Conservation (phyloP, 2,113 vertebrate genomes). For the Phalacrocorax carbo region DNA sequence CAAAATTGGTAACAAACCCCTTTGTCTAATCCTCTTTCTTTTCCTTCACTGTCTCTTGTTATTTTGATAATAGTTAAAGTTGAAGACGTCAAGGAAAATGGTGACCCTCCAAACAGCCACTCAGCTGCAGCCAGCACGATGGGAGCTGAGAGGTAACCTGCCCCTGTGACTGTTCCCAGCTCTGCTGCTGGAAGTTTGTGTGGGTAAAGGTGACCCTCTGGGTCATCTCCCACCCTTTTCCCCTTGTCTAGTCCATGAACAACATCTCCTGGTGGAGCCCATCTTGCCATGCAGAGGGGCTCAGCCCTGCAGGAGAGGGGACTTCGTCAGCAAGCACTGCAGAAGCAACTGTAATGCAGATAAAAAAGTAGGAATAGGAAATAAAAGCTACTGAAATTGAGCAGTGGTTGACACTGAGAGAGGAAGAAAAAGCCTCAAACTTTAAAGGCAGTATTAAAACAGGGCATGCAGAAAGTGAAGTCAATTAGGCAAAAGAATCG, state of each 20-base stretch:
- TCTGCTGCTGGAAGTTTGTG: background rate
- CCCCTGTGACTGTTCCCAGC: background rate
- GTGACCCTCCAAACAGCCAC: background rate
- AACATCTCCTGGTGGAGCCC: background rate
- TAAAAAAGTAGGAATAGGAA: background rate
- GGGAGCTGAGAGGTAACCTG: background rate
- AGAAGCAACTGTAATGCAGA: background rate
- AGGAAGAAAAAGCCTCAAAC: constrained; percentile 35
- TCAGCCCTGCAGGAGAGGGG: background rate
- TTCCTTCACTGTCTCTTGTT: background rate
- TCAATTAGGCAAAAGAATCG: constrained; percentile 66
- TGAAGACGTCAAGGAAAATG: background rate
- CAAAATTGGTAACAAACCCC: background rate
- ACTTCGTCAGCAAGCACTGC: rapidly evolving
- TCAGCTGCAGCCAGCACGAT: background rate
- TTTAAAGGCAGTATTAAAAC: constrained; percentile 54
- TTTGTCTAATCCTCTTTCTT: background rate
- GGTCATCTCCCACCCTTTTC: background rate
- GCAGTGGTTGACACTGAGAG: background rate
- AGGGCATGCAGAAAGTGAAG: constrained; percentile 48
- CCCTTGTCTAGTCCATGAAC: background rate
- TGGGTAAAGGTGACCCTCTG: background rate
- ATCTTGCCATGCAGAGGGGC: background rate
- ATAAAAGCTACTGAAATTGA: background rate
- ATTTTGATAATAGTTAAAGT: background rate